These are phyloP conservation scores for Parnassius mnemosyne DNA, from an alignment of 2,888 invertebrate genomes.

Conservation along the genomic window DNA sequence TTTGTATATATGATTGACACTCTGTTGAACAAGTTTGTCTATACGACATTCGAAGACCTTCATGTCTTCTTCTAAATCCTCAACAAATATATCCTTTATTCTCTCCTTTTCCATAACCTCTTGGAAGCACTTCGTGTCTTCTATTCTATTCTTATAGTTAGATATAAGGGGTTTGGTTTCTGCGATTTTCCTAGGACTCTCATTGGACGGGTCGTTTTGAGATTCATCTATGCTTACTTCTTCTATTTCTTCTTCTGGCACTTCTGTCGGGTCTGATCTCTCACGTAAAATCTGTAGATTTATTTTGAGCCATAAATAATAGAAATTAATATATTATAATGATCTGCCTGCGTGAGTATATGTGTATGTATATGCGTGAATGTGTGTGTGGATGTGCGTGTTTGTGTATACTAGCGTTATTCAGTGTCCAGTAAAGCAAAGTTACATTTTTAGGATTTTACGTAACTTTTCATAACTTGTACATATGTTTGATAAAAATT, in stretches of 20 bases:
- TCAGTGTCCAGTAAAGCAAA: no score
- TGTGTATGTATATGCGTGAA: no score
- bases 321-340: no score
- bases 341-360: no score
- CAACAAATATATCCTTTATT: constrained; percentile 6
- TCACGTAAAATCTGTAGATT: constrained; percentile 33
- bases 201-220: constrained; percentile 22
- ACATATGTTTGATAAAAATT: no score
- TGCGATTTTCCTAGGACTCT: constrained; percentile 16
- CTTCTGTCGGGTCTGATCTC: constrained; percentile 50
- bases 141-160: constrained; percentile 17
- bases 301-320: background rate
- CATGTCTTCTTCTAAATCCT: constrained; percentile 36
- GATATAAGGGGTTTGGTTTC: constrained; percentile 39
- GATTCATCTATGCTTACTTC: constrained; percentile 28
- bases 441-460: no score
- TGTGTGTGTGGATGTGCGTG: no score
- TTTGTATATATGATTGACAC: constrained; percentile 68
- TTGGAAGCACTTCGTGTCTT: constrained; percentile 42
- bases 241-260: constrained; percentile 44
- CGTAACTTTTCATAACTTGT: no score
- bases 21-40: constrained; percentile 66
- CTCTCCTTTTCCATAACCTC: constrained; percentile 28
- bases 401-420: no score
- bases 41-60: constrained; percentile 65